A percentile compares a stretch with the other conserved stretches of the same genome.
Evolutionary conservation across 2,888 invertebrate genomes (phyloP).

Genomic region (Herminia tarsipennalis): DNA sequence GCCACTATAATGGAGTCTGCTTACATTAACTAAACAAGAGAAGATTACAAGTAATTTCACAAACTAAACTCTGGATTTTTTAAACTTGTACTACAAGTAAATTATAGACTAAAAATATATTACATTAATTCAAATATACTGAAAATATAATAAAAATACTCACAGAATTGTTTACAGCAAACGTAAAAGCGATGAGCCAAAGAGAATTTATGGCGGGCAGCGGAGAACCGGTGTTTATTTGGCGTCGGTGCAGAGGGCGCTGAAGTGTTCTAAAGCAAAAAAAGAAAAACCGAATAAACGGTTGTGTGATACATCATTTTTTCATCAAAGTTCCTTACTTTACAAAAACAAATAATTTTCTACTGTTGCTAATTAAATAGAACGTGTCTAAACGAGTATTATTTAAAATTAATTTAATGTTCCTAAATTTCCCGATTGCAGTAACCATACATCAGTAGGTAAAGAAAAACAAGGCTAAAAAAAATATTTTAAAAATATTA

Average conservation of each 20-base stretch:
- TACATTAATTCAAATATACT: background rate
- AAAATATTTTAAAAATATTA: too few species aligned
- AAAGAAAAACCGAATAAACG: slow-evolving; percentile 15
- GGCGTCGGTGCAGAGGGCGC: slow-evolving; percentile 84
- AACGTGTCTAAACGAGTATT: too few species aligned
- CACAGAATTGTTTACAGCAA: slow-evolving; percentile 79
- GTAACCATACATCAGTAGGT: too few species aligned
- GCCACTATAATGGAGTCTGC: slow-evolving; percentile 72
- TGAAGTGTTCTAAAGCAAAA: slow-evolving; percentile 27
- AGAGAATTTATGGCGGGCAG: slow-evolving; percentile 78
- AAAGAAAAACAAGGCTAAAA: too few species aligned
- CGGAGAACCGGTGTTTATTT: slow-evolving; percentile 58
- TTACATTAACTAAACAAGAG: slow-evolving; percentile 49
- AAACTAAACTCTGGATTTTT: background rate
- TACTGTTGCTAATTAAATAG: too few species aligned
- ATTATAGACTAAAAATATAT: background rate
- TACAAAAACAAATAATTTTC: too few species aligned
- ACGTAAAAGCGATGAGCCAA: slow-evolving; percentile 64
- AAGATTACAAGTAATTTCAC: slow-evolving; percentile 2
- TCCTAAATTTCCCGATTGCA: too few species aligned
- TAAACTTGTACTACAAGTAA: background rate
- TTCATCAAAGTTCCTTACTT: too few species aligned
- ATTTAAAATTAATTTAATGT: too few species aligned
- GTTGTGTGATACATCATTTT: too few species aligned
- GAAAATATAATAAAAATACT: slow-evolving; percentile 58